These are phyloP conservation scores for Bembecia ichneumoniformis DNA, from an alignment of 2,888 invertebrate genomes.

Conservation along the genomic window DNA sequence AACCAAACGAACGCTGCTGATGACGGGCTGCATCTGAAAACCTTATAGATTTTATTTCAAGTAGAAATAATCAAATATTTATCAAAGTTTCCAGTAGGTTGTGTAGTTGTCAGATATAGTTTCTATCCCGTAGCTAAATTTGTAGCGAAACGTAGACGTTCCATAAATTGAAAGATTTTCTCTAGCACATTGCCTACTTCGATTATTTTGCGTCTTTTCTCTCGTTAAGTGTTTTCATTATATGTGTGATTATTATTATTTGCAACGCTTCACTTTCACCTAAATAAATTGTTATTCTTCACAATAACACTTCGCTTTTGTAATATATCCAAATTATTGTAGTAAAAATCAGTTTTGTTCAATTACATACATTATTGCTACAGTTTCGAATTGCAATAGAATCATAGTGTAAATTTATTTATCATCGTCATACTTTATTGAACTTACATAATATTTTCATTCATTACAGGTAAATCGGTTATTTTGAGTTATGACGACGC, in stretches of 20 bases:
- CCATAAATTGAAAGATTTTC: slow-evolving; percentile 2
- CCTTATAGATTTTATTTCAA: slow-evolving; percentile 23
- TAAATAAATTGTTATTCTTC: background rate
- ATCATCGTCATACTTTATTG: no score
- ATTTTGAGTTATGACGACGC: no score
- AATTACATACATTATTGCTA: no score
- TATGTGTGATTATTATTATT: slow-evolving; percentile 23
- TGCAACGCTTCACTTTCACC: slow-evolving; percentile 43
- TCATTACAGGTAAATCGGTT: no score
- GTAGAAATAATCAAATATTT: background rate
- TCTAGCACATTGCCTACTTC: background rate
- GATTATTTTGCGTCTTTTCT: slow-evolving; percentile 1
- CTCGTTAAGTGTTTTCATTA: slow-evolving; percentile 6
- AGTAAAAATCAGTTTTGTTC: no score
- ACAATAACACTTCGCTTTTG: background rate
- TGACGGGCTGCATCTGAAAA: slow-evolving; percentile 42
- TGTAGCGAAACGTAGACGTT: slow-evolving; percentile 1
- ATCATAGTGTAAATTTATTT: no score
- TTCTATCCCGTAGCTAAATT: slow-evolving; percentile 1
- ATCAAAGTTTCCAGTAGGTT: background rate
- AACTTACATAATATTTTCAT: no score
- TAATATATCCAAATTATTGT: background rate
- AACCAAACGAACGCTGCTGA: slow-evolving; percentile 39
- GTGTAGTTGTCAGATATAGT: background rate
- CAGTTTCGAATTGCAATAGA: no score